Conservation (phyloP, 2,797 vertebrate species). For the Muscicapa comitata region DNA sequence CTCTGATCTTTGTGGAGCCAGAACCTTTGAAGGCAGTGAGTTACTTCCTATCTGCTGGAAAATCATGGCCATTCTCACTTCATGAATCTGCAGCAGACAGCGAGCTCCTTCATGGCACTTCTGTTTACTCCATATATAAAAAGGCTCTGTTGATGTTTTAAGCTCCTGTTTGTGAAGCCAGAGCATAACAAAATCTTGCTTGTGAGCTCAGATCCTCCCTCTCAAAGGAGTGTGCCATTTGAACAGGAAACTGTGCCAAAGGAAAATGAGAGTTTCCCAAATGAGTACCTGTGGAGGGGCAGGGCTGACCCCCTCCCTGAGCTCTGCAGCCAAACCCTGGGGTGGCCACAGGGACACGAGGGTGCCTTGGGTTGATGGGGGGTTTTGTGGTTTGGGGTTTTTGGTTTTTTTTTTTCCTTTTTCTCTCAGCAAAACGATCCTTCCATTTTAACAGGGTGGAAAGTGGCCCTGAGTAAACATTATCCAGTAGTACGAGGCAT, state of each 20-base stretch:
- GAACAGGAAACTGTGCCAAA: neutral
- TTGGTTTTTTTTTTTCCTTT: rapidly evolving
- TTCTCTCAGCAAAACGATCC: neutral
- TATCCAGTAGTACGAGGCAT: neutral
- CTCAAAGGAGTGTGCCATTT: neutral
- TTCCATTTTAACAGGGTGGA: neutral
- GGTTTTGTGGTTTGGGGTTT: rapidly evolving
- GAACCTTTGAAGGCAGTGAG: slow-evolving; percentile 2
- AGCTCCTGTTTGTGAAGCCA: neutral
- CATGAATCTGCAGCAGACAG: neutral
- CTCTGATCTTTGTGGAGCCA: neutral
- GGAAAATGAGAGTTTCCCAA: neutral
- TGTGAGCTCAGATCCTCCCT: neutral
- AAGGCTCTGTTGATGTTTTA: slow-evolving; percentile 22
- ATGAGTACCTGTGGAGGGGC: neutral
- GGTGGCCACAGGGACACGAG: rapidly evolving
- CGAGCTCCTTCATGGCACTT: neutral
- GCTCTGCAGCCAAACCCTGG: neutral
- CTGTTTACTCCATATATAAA: slow-evolving; percentile 25
- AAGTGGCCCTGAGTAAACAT: neutral
- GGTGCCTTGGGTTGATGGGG: neutral
- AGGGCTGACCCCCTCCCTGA: neutral
- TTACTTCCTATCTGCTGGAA: slow-evolving; percentile 13
- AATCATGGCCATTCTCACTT: neutral
- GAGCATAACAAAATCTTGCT: slow-evolving; percentile 5